Evolutionary conservation across 2,797 vertebrate species (phyloP).

Genomic region (Chelonia mydas): DNA sequence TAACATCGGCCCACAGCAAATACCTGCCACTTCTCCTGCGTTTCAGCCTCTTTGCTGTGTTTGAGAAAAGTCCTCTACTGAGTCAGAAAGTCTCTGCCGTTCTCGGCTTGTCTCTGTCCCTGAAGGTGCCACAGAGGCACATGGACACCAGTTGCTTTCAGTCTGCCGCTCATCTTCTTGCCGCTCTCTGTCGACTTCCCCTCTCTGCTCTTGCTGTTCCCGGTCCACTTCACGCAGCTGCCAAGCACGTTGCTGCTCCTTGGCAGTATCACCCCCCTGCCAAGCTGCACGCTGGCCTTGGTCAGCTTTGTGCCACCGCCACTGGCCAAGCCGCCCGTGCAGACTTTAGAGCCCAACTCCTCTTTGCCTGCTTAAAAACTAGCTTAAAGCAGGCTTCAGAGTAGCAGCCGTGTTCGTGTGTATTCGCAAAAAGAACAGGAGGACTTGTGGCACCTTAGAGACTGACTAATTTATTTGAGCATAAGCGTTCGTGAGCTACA

Average conservation of each 20-base stretch:
- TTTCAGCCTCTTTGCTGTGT: not conserved
- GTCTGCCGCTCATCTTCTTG: not conserved
- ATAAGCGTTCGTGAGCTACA: too few relatives aligned
- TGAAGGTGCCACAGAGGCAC: not conserved
- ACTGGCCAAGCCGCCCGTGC: not conserved
- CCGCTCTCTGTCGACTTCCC: not conserved
- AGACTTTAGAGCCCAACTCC: not conserved
- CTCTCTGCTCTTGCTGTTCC: not conserved
- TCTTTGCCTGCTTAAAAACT: not conserved
- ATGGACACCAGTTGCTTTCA: not conserved
- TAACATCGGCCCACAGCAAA: not conserved
- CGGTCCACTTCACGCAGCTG: rapidly evolving
- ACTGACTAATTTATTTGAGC: too few relatives aligned
- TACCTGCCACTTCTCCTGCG: not conserved
- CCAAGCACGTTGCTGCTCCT: not conserved
- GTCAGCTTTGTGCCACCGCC: not conserved
- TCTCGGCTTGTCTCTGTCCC: not conserved
- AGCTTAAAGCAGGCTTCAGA: not conserved
- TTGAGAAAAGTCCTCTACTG: not conserved
- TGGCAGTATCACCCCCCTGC: not conserved
- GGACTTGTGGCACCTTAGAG: too few relatives aligned
- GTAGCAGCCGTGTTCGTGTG: too few relatives aligned
- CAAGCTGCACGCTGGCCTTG: too few relatives aligned
- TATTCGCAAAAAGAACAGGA: too few relatives aligned
- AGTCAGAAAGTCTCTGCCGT: not conserved